Evolutionary conservation across 1,140 invertebrate species (phyloP), one percentile per base, ranked within the genome.

Genomic region (Drosophila carrolli): DNA sequence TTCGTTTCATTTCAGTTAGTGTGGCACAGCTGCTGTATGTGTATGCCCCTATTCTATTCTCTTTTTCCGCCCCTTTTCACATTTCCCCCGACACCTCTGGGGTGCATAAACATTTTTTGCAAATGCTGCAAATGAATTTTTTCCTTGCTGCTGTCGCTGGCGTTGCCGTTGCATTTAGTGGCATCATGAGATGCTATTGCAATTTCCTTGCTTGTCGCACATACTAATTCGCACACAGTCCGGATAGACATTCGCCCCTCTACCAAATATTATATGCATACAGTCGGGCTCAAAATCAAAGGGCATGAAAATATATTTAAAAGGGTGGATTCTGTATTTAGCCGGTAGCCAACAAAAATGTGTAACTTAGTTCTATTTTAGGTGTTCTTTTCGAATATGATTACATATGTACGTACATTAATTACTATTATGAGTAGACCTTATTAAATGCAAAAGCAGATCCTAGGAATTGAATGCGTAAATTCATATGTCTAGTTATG

Each of bases 161-260:
- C 78, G 23, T 11, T 48, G 59, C 50, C 74, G 82, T 75, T 75
- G 77, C 84, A 89, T 89, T 89, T 89, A 90, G 85, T 89, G 85
- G 85, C 85, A 89, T 90, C 85, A 90, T 90, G 85, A 86, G 83
- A 90, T 85, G 85, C 81, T 90, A 90, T 88, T 90, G 85, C 85
- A 89, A 89, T 89, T 90, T 89, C 85, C 85, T 84, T 89, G 81
- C 78, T 90, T 89, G 85, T 89, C 85, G 86, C 85, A 89, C 81
- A 84, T 89, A 89, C 85, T 89, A 89, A 89, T 89, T 89, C 86
- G 84, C 84, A 81, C 68, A 50, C 60, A 81, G 76, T 48, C 66
- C 61, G 73, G 73, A 53, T 57, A 75, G 61, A 70, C 41, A 73
- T 62, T 66, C 75, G 57, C 57, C 40, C 44, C 40, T 48, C 60